Conservation (phyloP, 2,113 vertebrate species). For the Actinemys pallida region DNA sequence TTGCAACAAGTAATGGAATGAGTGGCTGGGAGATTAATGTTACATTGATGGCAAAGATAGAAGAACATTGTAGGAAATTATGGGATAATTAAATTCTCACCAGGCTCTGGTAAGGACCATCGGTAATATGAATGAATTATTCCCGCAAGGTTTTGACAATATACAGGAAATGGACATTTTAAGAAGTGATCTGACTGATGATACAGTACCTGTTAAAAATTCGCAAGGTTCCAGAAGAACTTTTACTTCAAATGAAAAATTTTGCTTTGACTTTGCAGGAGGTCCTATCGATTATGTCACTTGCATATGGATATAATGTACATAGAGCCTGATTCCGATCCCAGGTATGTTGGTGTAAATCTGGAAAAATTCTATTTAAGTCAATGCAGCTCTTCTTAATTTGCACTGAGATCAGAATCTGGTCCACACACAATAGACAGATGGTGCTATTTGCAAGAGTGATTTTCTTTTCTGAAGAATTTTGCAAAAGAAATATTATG, state of each 20-base stretch:
- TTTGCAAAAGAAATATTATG: neutral
- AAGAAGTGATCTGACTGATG: conserved; percentile 30
- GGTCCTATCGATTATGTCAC: neutral
- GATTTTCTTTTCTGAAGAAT: neutral
- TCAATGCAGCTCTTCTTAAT: neutral
- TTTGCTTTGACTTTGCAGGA: neutral
- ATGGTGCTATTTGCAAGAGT: neutral
- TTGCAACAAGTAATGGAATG: conserved; percentile 21
- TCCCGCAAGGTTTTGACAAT: neutral
- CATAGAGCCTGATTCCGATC: neutral
- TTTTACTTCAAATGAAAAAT: conserved; percentile 19
- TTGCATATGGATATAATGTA: neutral
- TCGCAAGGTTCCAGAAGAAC: neutral
- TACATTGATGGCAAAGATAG: conserved; percentile 27
- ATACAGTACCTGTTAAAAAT: conserved; percentile 32
- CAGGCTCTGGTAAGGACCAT: conserved; percentile 36
- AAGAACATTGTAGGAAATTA: conserved; percentile 60
- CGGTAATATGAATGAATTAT: conserved; percentile 20
- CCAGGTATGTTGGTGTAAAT: rapidly evolving
- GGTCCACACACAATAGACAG: neutral
- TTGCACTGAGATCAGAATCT: neutral
- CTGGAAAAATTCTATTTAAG: neutral
- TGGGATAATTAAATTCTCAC: conserved; percentile 65
- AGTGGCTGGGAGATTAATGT: conserved; percentile 44
- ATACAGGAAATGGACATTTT: conserved; percentile 50